Evolutionary conservation across 2,888 invertebrate species (phyloP).

Genomic region (Chaetogeoica ovagalla): DNA sequence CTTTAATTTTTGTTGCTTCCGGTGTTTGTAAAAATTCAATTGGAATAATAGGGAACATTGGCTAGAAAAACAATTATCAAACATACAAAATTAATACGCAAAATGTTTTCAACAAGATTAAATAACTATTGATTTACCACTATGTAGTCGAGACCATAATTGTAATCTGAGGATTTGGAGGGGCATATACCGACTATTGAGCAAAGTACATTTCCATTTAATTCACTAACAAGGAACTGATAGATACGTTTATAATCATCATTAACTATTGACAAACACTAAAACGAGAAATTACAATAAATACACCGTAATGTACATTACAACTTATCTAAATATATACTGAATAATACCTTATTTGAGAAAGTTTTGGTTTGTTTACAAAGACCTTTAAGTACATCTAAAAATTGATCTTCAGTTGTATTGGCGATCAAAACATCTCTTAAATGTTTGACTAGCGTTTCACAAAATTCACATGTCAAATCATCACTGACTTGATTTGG

Average conservation of each 20-base stretch:
- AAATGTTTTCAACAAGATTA: constrained; percentile 40
- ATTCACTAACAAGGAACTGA: constrained; percentile 68
- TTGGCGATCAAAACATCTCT: constrained; percentile 80
- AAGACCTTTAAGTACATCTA: constrained; percentile 68
- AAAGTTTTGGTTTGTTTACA: constrained; percentile 80
- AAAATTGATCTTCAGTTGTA: constrained; percentile 81
- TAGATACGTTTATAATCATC: constrained; percentile 79
- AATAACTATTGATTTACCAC: constrained; percentile 57
- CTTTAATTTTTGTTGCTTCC: not conserved
- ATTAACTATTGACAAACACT: constrained; percentile 74
- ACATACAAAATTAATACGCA: not conserved
- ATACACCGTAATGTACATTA: constrained; percentile 10
- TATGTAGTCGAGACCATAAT: constrained; percentile 26
- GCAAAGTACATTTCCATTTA: constrained; percentile 74
- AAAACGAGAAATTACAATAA: constrained; percentile 51
- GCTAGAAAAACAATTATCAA: constrained; percentile 2
- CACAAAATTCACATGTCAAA: constrained; percentile 82
- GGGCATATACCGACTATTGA: constrained; percentile 72
- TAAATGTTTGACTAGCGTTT: constrained; percentile 78
- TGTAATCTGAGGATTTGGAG: constrained; percentile 58
- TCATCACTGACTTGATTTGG: constrained; percentile 60
- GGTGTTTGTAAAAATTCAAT: constrained; percentile 15
- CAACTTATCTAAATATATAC: constrained; percentile 16
- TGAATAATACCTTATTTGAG: constrained; percentile 64
- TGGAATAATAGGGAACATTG: constrained; percentile 33